Evolutionary conservation across 53 echinoderm and acorn worm species (phyloP), one percentile per base, ranked within the genome.

Genomic region (Luidia sarsii): DNA sequence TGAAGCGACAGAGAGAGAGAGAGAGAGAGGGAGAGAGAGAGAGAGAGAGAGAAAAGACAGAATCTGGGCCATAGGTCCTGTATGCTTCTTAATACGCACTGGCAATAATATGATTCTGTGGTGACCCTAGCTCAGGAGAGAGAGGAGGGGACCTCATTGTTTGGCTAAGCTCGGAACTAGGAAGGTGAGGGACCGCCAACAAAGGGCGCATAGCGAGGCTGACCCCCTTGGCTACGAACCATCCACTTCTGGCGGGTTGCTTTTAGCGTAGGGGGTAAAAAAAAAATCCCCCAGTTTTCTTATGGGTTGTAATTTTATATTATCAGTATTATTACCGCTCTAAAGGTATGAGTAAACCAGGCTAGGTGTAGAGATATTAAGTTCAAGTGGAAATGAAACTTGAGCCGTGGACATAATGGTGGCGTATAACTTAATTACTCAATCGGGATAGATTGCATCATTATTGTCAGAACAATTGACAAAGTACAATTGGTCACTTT

Each of bases 141-240:
- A 27, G 48, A 24, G 45, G 18, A 14, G 38, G 60, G 60, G 41
- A 1, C 77, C 32, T 25, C 6, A 61, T 77, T 77, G 77, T 77
- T 77, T 60, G 61, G 77, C 60, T 60, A 77, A 60, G 77, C 77
- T 43, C 25, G 45, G 61, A 77, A 55, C 77, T 14, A 31, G 27
- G 33, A 73, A 72, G 84, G 84, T 84, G 62, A 84, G 73, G 72
- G 84, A 84, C 84, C 84, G 84, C 27, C 6, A 37, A 22, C 39
- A 84, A 83, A 84, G 84, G 84, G 73, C 84, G 73, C 64, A 73
- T 70, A 36, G 72, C 64, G 23, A 50, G 3, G 84, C 18, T 84
- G 84, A 84, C 84, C 84, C 84, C 64, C 48, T 72, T 20, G 72
- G 72, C 72, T 38, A 56, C n/a, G 27, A 74, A 39, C 57, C 57